Base-by-base conservation (phyloP, 2,113 vertebrate genomes). In the Barnardius zonarius region DNA sequence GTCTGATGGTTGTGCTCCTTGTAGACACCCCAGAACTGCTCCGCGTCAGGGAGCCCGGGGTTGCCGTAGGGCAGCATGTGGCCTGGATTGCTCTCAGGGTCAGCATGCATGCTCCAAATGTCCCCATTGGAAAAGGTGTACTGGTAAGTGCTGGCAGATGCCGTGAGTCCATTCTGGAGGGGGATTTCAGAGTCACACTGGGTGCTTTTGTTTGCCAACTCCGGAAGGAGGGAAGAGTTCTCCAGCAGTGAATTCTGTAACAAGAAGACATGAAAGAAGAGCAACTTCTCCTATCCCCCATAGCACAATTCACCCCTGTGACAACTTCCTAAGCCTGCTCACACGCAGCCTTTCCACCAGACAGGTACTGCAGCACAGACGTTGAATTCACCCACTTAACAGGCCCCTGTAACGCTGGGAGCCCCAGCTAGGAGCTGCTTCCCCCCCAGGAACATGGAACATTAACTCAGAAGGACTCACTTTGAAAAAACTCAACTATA, bases 1-100 rank as follows among this genome's bases (percentile, higher is more conserved):
- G 99, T 99, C 87, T 99, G 99, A 61, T 98, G 97, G 25, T 97
- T 97, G 64, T 97, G 98, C 88, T 98, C 98, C 93, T 98, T 98
- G 97, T 99, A 99, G 80, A 97, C 82, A 0, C 96, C 97, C 97
- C 97, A 98, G 77, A 98, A 59, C 59, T 93, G 98, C 95, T 97
- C 82, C 15, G 75, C 23, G 51, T 98, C 96, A 1, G 97, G 72
- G 93, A 95, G 69, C 20, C n/a, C 52, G 0, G 97, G 93, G 90
- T 4, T 96, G 95, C 96, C 31, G 0, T 98, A 98, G 92, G 97
- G 87, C 74, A 98, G 67, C 55, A 73, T 1, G 52, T 94, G 96
- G 69, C 95, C 97, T 20, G 97, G 86, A 23, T 39, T 96, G 11
- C 95, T 93, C 9, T 98, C 98, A 1, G 97, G 94, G 15, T 97